A percentile compares a stretch with the other conserved stretches of the same genome.
Evolutionary conservation across 2,113 vertebrate genomes (phyloP).

Genomic region (Anarhynchus alexandrinus): DNA sequence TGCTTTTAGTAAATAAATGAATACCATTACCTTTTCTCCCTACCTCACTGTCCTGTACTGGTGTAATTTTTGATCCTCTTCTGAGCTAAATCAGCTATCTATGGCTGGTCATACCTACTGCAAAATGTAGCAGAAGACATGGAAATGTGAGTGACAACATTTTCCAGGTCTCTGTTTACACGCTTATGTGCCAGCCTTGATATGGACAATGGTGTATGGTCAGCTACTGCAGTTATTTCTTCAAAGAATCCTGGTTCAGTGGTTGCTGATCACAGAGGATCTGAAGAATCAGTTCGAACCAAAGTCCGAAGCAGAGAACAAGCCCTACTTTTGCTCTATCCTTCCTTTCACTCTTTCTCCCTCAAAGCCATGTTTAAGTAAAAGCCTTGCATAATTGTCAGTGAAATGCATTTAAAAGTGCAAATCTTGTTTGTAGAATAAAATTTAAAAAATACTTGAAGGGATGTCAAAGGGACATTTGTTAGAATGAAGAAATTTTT

Average conservation of each 20-base stretch:
- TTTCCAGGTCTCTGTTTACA: neutral
- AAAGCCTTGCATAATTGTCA: neutral
- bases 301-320: neutral
- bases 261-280: neutral
- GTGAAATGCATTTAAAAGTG: neutral
- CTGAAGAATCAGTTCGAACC: neutral
- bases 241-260: neutral
- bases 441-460: neutral
- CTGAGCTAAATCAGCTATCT: neutral
- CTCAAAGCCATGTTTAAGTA: neutral
- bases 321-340: neutral
- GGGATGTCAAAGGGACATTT: neutral
- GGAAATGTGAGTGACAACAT: neutral
- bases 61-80: neutral
- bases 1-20: neutral
- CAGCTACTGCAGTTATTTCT: neutral
- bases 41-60: neutral
- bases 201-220: neutral
- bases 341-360: neutral
- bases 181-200: neutral
- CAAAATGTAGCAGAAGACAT: neutral
- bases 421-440: neutral
- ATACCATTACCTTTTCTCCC: neutral
- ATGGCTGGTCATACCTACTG: neutral
- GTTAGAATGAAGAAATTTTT: neutral